These are phyloP conservation scores for Leucoraja ocellata DNA, from an alignment of 2,797 vertebrate genomes.

Conservation along the genomic window DNA sequence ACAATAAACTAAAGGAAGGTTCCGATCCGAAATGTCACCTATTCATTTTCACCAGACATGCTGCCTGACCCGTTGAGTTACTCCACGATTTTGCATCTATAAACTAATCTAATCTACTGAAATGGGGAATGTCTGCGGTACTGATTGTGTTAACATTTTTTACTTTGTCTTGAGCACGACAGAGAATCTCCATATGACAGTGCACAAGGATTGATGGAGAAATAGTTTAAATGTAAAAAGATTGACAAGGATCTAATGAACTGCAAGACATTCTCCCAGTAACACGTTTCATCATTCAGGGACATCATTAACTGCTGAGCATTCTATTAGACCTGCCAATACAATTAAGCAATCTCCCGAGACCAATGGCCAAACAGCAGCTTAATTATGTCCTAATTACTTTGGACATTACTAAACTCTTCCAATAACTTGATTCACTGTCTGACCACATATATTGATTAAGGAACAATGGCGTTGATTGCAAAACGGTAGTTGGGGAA, in stretches of 20 bases:
- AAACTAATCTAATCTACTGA: no score
- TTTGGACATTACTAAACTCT: background rate
- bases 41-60: no score
- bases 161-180: background rate
- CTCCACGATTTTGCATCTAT: no score
- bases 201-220: background rate
- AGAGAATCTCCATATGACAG: background rate
- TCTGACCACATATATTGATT: background rate
- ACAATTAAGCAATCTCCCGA: background rate
- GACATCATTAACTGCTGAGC: background rate
- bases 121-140: background rate
- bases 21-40: no score
- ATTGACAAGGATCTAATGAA: background rate
- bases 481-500: background rate
- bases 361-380: background rate
- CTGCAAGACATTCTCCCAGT: background rate
- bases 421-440: background rate
- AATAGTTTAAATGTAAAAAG: background rate
- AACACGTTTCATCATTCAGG: background rate
- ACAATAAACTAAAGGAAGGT: no score
- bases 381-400: background rate
- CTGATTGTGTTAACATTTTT: background rate
- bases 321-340: background rate
- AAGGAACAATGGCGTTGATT: background rate
- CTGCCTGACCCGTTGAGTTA: no score